Evolutionary conservation across 2,888 invertebrate genomes (phyloP).

Genomic region (Ecdyonurus torrentis): DNA sequence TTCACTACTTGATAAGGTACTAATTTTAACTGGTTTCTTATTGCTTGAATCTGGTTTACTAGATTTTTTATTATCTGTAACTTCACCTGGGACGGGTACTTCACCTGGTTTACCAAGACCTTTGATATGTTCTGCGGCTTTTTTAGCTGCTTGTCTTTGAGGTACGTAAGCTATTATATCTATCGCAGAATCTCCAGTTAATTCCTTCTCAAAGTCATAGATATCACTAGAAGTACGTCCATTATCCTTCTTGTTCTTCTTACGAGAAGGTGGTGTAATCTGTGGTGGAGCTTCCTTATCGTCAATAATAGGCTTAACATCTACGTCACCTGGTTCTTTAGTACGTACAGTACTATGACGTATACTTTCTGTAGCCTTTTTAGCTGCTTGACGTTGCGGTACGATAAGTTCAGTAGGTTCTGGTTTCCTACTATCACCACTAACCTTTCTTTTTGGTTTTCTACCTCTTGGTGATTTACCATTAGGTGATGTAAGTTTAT

Average conservation of each 20-base stretch:
- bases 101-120: conserved; percentile 29
- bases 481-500: conserved; percentile 17
- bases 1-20: conserved; percentile 13
- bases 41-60: conserved; percentile 7
- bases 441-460: conserved; percentile 19
- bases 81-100: conserved; percentile 26
- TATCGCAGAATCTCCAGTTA: conserved; percentile 26
- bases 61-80: conserved; percentile 19
- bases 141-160: conserved; percentile 78
- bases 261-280: conserved; percentile 10
- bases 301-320: conserved; percentile 22
- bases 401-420: conserved; percentile 66
- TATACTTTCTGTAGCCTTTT: conserved; percentile 80
- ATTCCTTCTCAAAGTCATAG: conserved; percentile 43
- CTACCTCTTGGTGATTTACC: conserved; percentile 12
- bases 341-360: conserved; percentile 39
- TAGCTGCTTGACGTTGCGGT: conserved; percentile 78
- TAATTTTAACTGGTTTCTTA: conserved; percentile 7
- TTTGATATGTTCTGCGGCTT: conserved; percentile 79
- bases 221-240: conserved; percentile 16
- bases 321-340: conserved; percentile 21
- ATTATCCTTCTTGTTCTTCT: conserved; percentile 5
- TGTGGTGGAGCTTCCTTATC: conserved; percentile 14
- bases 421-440: conserved; percentile 31
- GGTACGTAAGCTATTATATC: conserved; percentile 57